These are phyloP conservation scores for Pedionomus torquatus DNA, from an alignment of 2,113 vertebrate species.

Conservation along the genomic window DNA sequence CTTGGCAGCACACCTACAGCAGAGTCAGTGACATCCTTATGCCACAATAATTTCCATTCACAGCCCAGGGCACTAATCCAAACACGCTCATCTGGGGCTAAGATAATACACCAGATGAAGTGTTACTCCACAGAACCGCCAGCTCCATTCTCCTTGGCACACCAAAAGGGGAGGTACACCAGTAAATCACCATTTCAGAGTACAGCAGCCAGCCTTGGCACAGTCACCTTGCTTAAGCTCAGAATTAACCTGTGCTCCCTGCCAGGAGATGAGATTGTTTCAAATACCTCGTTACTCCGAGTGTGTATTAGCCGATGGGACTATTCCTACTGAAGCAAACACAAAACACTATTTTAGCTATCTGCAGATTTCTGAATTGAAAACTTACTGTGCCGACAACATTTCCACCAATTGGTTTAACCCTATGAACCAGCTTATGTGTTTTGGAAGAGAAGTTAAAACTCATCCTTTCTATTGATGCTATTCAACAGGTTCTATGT, in stretches of 20 bases:
- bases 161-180: neutral
- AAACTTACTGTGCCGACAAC: neutral
- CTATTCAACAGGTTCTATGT: neutral
- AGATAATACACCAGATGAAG: neutral
- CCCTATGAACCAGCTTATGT: rapidly evolving
- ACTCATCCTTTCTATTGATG: neutral
- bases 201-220: neutral
- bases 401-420: neutral
- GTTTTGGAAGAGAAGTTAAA: neutral
- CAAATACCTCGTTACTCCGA: neutral
- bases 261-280: neutral
- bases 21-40: neutral
- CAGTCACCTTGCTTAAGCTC: neutral
- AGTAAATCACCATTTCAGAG: neutral
- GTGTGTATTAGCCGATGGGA: neutral
- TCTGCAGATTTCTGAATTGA: neutral
- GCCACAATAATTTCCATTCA: neutral
- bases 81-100: neutral
- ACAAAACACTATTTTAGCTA: neutral
- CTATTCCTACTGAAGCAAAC: neutral
- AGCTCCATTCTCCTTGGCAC: neutral
- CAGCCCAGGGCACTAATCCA: neutral
- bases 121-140: neutral
- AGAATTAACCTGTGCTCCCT: neutral
- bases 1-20: neutral